Conservation (phyloP, 2,113 vertebrate genomes). For the Rafetus swinhoei region DNA sequence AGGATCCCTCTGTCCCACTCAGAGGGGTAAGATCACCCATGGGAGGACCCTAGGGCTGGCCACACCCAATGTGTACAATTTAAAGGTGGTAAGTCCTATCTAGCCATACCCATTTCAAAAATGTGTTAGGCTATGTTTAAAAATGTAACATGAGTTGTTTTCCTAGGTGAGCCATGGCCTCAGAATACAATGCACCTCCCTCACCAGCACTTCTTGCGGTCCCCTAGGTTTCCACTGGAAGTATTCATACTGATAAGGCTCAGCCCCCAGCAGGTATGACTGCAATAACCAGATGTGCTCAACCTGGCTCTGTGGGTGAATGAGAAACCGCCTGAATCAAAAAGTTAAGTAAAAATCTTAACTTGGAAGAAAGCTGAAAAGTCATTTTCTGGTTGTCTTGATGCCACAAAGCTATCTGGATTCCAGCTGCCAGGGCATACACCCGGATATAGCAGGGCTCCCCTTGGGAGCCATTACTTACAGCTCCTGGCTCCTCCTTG, state of each 20-base stretch:
- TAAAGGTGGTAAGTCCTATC: neutral
- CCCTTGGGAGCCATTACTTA: neutral
- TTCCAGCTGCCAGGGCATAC: neutral
- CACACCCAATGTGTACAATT: neutral
- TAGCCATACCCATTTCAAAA: neutral
- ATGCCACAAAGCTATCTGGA: neutral
- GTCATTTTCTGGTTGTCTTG: neutral
- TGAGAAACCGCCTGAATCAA: neutral
- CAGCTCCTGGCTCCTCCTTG: neutral
- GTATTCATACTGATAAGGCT: neutral
- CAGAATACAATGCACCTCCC: neutral
- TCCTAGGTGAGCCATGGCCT: neutral
- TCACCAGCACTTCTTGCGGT: neutral
- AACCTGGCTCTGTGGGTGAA: neutral
- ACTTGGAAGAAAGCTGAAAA: neutral
- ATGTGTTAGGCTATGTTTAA: neutral
- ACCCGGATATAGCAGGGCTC: neutral
- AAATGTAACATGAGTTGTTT: neutral
- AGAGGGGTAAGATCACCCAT: neutral
- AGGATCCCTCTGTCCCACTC: neutral
- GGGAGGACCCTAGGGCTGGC: neutral
- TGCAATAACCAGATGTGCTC: neutral
- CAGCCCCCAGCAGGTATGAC: neutral
- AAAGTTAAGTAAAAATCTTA: accelerated
- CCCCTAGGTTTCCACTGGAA: neutral